phyloP scores from a whole-genome alignment of 2,797 vertebrate species.

The Lepus townsendii region DNA sequence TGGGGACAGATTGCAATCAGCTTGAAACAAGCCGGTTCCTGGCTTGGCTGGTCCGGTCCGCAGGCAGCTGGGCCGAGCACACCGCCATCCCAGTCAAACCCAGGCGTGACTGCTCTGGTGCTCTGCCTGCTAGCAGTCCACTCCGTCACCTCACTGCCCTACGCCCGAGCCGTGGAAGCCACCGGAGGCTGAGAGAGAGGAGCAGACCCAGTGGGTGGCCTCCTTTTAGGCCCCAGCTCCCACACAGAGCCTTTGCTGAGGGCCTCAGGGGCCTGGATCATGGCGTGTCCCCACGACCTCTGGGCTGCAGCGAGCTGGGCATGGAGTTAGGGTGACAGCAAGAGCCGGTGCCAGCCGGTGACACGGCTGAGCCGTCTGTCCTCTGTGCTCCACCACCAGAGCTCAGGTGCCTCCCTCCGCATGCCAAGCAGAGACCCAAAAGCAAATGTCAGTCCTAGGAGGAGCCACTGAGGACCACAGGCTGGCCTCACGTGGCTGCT shows the following conservation, averaged over 20 bases:
- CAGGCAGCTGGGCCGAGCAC: not conserved
- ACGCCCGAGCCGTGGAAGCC: not conserved
- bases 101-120: not conserved
- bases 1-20: not conserved
- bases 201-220: not conserved
- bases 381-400: not conserved
- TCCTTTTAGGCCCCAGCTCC: not conserved
- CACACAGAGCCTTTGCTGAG: not conserved
- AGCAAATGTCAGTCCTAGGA: not conserved
- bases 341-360: not conserved
- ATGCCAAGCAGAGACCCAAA: no score
- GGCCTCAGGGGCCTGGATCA: not conserved
- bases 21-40: constrained; percentile 32
- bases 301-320: not conserved
- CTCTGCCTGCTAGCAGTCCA: not conserved
- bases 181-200: not conserved
- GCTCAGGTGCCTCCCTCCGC: not conserved
- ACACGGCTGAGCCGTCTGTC: no score
- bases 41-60: not conserved
- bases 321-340: not conserved
- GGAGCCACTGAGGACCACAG: not conserved
- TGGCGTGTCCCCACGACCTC: rapidly evolving
- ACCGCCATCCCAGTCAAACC: not conserved
- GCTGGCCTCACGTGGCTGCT: not conserved
- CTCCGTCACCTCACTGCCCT: not conserved